Evolutionary conservation across 2,797 vertebrate species (phyloP).

Genomic region (Hippoglossus hippoglossus): DNA sequence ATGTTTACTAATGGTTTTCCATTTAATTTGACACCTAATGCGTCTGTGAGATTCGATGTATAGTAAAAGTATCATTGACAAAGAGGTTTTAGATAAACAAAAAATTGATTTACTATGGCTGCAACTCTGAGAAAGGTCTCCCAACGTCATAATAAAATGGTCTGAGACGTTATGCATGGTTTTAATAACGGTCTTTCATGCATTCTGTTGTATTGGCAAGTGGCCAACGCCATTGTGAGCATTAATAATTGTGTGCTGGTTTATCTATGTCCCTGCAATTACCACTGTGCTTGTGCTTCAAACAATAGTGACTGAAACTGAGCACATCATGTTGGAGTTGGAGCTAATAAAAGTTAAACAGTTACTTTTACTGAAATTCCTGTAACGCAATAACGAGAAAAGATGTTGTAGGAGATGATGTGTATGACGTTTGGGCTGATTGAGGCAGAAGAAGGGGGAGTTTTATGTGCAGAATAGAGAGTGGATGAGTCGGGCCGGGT

Average conservation of each 20-base stretch:
- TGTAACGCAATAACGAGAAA: no score
- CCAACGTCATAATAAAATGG: neutral
- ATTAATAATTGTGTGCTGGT: neutral
- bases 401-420: no score
- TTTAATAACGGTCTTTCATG: slow-evolving; percentile 8
- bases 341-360: neutral
- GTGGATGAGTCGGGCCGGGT: no score
- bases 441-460: no score
- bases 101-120: neutral
- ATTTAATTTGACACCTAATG: neutral
- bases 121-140: neutral
- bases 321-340: no score
- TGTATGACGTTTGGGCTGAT: no score
- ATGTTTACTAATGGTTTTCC: neutral
- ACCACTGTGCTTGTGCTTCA: no score
- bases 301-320: no score
- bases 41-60: neutral
- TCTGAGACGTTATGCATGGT: neutral
- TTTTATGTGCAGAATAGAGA: no score
- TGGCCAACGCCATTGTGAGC: neutral
- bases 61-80: neutral
- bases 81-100: neutral
- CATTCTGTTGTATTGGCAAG: slow-evolving; percentile 3
- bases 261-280: neutral
- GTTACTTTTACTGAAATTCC: no score